Percentiles rank a stretch among this genome's conserved stretches.
phyloP scores from a whole-genome alignment of 2,888 invertebrate genomes.

The Euphydryas editha region DNA sequence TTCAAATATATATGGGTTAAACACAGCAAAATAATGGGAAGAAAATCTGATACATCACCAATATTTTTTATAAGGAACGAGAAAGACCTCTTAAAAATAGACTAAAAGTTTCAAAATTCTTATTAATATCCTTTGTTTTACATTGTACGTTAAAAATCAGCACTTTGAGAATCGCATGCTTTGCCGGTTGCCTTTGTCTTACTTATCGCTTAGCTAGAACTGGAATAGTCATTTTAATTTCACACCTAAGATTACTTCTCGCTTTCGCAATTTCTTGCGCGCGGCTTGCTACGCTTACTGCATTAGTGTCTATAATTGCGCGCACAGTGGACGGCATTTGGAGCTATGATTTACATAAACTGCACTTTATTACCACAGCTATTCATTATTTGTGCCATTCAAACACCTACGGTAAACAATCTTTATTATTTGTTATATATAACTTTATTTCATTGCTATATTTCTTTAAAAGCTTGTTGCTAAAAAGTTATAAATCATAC shows the following conservation, averaged over 20 bases:
- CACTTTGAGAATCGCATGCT: slow-evolving; percentile 26
- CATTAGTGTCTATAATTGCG: too few relatives aligned
- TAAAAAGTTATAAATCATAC: too few relatives aligned
- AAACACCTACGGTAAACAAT: too few relatives aligned
- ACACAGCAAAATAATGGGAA: slow-evolving; percentile 40
- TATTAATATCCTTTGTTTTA: background rate
- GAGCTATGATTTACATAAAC: too few relatives aligned
- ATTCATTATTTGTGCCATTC: too few relatives aligned
- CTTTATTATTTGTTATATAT: too few relatives aligned
- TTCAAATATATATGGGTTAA: slow-evolving; percentile 40
- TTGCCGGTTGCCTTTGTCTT: slow-evolving; percentile 15
- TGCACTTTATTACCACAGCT: too few relatives aligned
- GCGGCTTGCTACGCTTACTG: too few relatives aligned
- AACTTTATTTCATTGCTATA: too few relatives aligned
- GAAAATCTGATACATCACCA: slow-evolving; percentile 37
- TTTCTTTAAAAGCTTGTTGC: too few relatives aligned
- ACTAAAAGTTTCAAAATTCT: background rate
- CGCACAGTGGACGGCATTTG: too few relatives aligned
- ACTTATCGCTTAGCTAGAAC: slow-evolving; percentile 17
- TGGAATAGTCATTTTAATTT: slow-evolving; percentile 13
- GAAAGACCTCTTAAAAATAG: slow-evolving; percentile 33
- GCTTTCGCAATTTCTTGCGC: background rate
- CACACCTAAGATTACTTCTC: slow-evolving; percentile 2
- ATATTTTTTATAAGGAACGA: slow-evolving; percentile 37
- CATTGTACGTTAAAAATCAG: slow-evolving; percentile 8